Base-by-base conservation (phyloP, 2,797 vertebrate genomes). In the Megalops cyprinoides region DNA sequence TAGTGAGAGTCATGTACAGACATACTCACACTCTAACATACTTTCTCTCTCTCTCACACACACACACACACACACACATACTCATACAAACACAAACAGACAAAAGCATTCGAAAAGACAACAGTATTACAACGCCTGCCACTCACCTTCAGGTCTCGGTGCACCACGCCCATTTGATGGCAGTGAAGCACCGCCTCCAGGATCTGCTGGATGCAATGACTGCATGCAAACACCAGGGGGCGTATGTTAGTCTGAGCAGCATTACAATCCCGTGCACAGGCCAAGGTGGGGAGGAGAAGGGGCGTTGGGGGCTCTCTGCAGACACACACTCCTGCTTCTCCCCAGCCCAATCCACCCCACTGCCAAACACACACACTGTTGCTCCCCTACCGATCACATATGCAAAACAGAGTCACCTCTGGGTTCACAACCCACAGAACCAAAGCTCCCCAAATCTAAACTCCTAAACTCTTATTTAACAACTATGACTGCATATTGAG, bases 181-280 rank as follows among this genome's bases (percentile, higher is more conserved):
- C 97, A 98, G 88, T 97, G 97, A 88, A 98, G 96, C 87, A 98
- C 97, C 23, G 97, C 97, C 92, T 98, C 97, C 95, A 98, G 94
- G 94, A 98, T 98, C 95, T 98, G 97, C 95, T 98, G 97, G 95
- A 97, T 98, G 95, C 97, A 98, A 94, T 98, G 97, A 95, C 97
- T 98, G 95, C 83, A 86, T 94, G 96, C 95, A 95, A 94, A 98
- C 87, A 94, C 90, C 93, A 95, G 91, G 76, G 53, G 76, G 76
- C 39, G 79, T 37, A 69, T 80, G 79, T 80, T 80, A 80, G 79
- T 80, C 73, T 75, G 79, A 76, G 79, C 79, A 75, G 79, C 56
- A 44, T 73, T 65, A 80, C 71, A 62, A 34, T 76, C 71, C 67
- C 79, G 79, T 80, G 79, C 79, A 80, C 71, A 80, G 79, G 79